A percentile compares a stretch with the other conserved stretches of the same genome.
phyloP scores from a whole-genome alignment of 2,797 vertebrate species.

The Odontamblyopus rebecca region DNA sequence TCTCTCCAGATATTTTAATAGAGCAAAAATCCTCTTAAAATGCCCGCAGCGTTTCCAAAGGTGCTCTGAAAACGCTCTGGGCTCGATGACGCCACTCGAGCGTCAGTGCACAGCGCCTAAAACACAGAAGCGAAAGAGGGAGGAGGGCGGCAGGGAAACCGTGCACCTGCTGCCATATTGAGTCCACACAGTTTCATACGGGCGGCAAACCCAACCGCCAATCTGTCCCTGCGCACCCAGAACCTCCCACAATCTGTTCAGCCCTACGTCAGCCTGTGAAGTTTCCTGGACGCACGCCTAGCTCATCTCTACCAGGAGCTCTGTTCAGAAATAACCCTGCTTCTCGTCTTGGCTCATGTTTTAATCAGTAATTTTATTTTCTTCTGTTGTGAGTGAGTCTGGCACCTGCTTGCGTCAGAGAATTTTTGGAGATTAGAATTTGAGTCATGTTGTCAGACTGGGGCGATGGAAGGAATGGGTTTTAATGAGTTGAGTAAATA shows the following conservation, averaged over 20 bases:
- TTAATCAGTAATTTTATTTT: not conserved
- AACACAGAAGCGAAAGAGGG: slow-evolving; percentile 37
- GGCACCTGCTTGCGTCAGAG: not conserved
- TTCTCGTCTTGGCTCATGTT: not conserved
- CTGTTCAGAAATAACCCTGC: not conserved
- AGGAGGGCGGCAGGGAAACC: slow-evolving; percentile 18
- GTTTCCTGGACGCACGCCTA: slow-evolving; percentile 43
- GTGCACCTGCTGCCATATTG: slow-evolving; percentile 31
- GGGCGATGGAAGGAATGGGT: not conserved
- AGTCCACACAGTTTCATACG: slow-evolving; percentile 8
- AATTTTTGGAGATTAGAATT: not conserved
- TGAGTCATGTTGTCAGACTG: not conserved
- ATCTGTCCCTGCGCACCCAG: slow-evolving; percentile 14
- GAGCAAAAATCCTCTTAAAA: not conserved
- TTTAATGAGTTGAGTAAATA: not conserved
- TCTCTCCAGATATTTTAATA: not conserved
- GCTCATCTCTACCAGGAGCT: slow-evolving; percentile 2
- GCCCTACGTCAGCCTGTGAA: slow-evolving; percentile 61
- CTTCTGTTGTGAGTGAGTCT: not conserved
- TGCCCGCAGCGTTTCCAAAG: not conserved
- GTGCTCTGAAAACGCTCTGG: not conserved
- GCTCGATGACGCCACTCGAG: slow-evolving; percentile 32
- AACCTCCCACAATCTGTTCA: slow-evolving; percentile 54
- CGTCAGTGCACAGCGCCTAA: slow-evolving; percentile 39
- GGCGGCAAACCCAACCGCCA: slow-evolving; percentile 40